phyloP scores from a whole-genome alignment of 2,888 invertebrate species.

The Microctonus hyperodae region DNA sequence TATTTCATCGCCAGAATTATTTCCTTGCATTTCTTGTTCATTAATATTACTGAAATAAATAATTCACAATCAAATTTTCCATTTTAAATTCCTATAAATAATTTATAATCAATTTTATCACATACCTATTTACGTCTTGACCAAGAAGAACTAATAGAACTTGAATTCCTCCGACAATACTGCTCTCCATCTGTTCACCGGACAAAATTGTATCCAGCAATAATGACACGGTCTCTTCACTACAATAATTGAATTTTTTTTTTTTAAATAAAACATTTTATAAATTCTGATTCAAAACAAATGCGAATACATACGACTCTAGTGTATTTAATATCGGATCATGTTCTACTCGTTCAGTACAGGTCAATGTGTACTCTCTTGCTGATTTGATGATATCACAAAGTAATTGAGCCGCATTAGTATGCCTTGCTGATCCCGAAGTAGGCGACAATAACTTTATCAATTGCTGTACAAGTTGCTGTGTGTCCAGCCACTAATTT shows the following conservation, averaged over 20 bases:
- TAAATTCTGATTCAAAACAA: slow-evolving; percentile 15
- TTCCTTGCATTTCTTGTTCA: slow-evolving; percentile 48
- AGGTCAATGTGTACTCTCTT: slow-evolving; percentile 68
- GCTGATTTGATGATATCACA: slow-evolving; percentile 82
- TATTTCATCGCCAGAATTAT: slow-evolving; percentile 59
- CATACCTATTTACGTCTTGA: slow-evolving; percentile 64
- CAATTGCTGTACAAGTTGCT: slow-evolving; percentile 85
- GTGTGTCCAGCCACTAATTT: slow-evolving; percentile 86
- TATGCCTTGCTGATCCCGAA: slow-evolving; percentile 78
- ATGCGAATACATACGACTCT: slow-evolving; percentile 71
- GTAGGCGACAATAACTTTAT: slow-evolving; percentile 71
- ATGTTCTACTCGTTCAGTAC: slow-evolving; percentile 69
- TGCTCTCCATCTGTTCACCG: slow-evolving; percentile 72
- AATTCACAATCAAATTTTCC: slow-evolving; percentile 2
- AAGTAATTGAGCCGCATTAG: slow-evolving; percentile 87
- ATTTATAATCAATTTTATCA: slow-evolving; percentile 2
- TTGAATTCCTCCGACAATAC: slow-evolving; percentile 81
- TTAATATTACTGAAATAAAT: slow-evolving; percentile 40
- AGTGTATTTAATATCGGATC: slow-evolving; percentile 78
- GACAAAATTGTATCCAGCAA: slow-evolving; percentile 80
- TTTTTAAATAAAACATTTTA: not conserved
- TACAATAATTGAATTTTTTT: slow-evolving; percentile 50
- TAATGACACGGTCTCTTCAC: slow-evolving; percentile 71
- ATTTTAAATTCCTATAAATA: slow-evolving; percentile 5
- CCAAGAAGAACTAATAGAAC: slow-evolving; percentile 79